These are phyloP conservation scores for Agriopis marginaria DNA, from an alignment of 2,888 invertebrate species.

Conservation along the genomic window DNA sequence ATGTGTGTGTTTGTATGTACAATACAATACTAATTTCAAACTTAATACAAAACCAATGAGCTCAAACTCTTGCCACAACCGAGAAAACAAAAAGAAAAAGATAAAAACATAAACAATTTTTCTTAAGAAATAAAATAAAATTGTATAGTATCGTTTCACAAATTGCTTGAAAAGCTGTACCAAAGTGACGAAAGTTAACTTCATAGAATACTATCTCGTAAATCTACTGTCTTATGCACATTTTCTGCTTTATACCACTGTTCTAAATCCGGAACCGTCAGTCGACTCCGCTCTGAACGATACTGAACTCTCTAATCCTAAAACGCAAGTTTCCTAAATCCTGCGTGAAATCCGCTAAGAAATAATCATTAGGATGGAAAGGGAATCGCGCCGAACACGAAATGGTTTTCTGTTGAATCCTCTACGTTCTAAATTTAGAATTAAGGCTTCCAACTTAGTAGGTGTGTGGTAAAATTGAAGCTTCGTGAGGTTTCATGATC, in stretches of 20 bases:
- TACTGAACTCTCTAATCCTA: slow-evolving; percentile 30
- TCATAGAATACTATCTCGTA: too few relatives aligned
- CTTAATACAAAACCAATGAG: too few relatives aligned
- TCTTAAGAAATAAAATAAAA: too few relatives aligned
- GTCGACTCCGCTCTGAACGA: background rate
- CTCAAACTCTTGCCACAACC: too few relatives aligned
- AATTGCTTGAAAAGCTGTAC: too few relatives aligned
- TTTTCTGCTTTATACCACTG: background rate
- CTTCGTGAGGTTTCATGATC: too few relatives aligned
- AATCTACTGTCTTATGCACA: background rate
- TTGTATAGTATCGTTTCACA: too few relatives aligned
- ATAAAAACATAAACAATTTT: too few relatives aligned
- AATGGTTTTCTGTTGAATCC: slow-evolving; percentile 31
- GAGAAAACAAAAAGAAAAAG: too few relatives aligned
- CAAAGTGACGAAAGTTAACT: background rate
- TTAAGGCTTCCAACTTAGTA: background rate
- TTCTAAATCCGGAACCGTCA: slow-evolving; percentile 2
- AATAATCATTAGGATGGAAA: slow-evolving; percentile 19
- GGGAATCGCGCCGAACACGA: slow-evolving; percentile 10
- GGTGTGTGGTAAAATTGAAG: too few relatives aligned
- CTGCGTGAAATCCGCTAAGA: slow-evolving; percentile 28
- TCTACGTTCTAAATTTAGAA: slow-evolving; percentile 14
- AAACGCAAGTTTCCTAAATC: slow-evolving; percentile 32
- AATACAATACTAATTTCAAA: too few relatives aligned
- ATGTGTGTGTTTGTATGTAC: too few relatives aligned